Base-by-base conservation (phyloP, 2,113 vertebrate genomes). In the Phylloscopus trochiloides region DNA sequence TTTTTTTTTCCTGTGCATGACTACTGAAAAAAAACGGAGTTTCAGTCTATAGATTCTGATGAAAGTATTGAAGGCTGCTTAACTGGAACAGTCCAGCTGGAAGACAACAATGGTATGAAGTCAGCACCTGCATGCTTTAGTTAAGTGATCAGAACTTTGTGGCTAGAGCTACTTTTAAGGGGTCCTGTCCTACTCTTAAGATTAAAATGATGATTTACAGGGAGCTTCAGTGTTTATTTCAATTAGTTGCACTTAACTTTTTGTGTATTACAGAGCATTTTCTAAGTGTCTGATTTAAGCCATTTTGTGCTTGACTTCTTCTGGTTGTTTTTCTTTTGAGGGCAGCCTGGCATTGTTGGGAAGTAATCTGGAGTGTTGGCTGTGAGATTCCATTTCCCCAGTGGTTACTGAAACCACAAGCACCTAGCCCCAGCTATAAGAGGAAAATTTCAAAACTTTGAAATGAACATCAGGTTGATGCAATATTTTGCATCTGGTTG, bases 351-450 rank as follows among this genome's bases (percentile, higher is more conserved):
- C 29, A 54, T 32, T 9, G 7, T 62, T 92, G 74, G 81, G 87
- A 95, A 83, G 62, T 82, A 81, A 75, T 78, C 78, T 70, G 43
- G 62, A 93, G 24, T 51, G 51, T 38, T 94, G 90, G 78, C 85
- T 87, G 54, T 70, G 88, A 95, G 87, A 76, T 93, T 80, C 78
- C 66, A 26, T 93, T 96, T 95, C 90, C 94, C 84, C 43, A 62
- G 62, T 42, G 67, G 71, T 88, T 62, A 50, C 55, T 91, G 29
- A 96, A 72, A 89, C 93, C 91, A 73, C 86, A 85, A 75, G 66
- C 91, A 91, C 89, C 94, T 85, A 94, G 34, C 88, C 89, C 67
- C 86, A 82, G 58, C 65, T 90, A 66, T 52, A 79, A 68, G 43
- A 84, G 86, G 63, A 82, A 50, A 73, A 62, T 52, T 38, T 63